phyloP scores from a whole-genome alignment of 2,888 invertebrate species.

The Lottia gigantea region DNA sequence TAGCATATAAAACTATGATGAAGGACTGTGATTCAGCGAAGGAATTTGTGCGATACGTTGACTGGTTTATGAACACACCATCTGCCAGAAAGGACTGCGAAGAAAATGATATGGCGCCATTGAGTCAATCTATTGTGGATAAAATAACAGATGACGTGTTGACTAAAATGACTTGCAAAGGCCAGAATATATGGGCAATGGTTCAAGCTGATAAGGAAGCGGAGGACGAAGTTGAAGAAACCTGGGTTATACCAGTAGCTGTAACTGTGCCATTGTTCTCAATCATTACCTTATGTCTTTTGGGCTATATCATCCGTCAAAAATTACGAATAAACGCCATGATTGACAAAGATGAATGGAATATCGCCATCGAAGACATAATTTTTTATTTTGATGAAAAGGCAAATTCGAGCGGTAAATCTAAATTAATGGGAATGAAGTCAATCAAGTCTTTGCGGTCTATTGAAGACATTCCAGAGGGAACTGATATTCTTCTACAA shows the following conservation, averaged over 20 bases:
- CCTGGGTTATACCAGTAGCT: constrained; percentile 44
- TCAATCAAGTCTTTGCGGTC: constrained; percentile 38
- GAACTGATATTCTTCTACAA: constrained; percentile 29
- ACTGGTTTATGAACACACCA: constrained; percentile 49
- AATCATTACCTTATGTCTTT: constrained; percentile 32
- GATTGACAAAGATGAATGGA: constrained; percentile 51
- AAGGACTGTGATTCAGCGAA: constrained; percentile 46
- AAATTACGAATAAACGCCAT: constrained; percentile 40
- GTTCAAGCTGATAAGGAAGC: constrained; percentile 36
- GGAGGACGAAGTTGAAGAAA: constrained; percentile 35
- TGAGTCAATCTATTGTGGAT: constrained; percentile 34
- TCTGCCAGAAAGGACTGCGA: constrained; percentile 33
- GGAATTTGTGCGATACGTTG: constrained; percentile 57
- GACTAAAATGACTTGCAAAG: constrained; percentile 45
- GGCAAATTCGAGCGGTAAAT: constrained; percentile 27
- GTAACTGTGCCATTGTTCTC: constrained; percentile 35
- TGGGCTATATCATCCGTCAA: constrained; percentile 41
- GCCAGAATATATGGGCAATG: constrained; percentile 40
- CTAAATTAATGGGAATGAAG: constrained; percentile 27
- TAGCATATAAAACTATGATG: constrained; percentile 41
- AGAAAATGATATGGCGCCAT: constrained; percentile 42
- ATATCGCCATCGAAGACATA: constrained; percentile 53
- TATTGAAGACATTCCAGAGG: constrained; percentile 36
- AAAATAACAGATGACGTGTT: constrained; percentile 39
- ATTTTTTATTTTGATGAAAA: constrained; percentile 45